These are phyloP conservation scores for Diphyllodes magnificus DNA, from an alignment of 2,113 vertebrate species.

Conservation along the genomic window DNA sequence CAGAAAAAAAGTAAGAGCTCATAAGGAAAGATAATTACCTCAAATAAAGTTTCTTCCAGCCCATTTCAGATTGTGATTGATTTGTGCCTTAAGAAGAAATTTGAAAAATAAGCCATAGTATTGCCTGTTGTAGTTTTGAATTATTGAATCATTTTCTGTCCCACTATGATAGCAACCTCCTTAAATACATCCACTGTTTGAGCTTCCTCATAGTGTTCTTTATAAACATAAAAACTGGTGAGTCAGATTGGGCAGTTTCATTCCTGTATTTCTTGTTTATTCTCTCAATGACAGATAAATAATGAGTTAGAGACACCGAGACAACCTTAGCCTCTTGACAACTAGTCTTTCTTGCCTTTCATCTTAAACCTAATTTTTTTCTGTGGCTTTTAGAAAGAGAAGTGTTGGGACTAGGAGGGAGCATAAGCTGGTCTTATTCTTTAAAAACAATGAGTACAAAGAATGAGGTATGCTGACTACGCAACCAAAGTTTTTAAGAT, in stretches of 20 bases:
- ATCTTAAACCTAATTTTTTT: background rate
- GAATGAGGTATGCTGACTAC: background rate
- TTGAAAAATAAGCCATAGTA: background rate
- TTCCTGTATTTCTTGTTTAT: background rate
- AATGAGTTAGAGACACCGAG: background rate
- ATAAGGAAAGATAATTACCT: background rate
- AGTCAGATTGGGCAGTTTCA: background rate
- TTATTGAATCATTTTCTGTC: background rate
- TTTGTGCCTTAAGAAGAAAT: background rate
- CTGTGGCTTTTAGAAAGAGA: background rate
- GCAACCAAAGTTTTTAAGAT: background rate
- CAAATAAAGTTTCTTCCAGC: background rate
- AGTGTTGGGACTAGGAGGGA: rapidly evolving
- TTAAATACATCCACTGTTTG: background rate
- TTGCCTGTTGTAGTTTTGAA: background rate
- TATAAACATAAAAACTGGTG: background rate
- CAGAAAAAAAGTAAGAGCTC: background rate
- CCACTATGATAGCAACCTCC: rapidly evolving
- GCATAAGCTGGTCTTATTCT: background rate
- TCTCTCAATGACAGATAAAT: background rate
- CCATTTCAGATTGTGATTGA: background rate
- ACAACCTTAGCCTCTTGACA: background rate
- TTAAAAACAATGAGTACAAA: background rate
- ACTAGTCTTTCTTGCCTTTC: background rate
- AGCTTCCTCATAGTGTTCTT: background rate